A percentile compares a stretch with the other conserved stretches of the same genome.
Evolutionary conservation across 2,113 vertebrate species (phyloP).

Genomic region (Apaloderma vittatum): DNA sequence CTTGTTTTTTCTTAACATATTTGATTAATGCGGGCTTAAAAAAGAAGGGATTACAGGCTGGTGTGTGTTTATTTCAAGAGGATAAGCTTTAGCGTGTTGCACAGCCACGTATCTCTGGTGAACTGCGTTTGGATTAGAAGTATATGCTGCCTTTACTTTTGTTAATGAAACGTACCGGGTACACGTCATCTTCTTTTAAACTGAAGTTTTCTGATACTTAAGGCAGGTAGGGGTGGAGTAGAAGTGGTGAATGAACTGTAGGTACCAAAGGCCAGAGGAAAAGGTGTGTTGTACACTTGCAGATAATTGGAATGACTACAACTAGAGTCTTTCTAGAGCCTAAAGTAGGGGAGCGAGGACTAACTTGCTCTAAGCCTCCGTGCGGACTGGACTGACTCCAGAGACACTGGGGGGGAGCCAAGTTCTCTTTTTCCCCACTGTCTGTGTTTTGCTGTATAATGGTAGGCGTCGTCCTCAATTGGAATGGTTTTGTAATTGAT

Average conservation of each 20-base stretch:
- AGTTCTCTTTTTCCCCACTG: background rate
- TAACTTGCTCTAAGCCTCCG: background rate
- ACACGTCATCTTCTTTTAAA: background rate
- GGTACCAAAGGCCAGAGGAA: background rate
- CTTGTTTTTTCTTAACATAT: slow-evolving; percentile 70
- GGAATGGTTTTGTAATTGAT: background rate
- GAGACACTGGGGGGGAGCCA: background rate
- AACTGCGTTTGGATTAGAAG: slow-evolving; percentile 26
- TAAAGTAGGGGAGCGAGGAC: background rate
- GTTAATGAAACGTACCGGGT: background rate
- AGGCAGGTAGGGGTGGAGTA: background rate
- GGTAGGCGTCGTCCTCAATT: background rate
- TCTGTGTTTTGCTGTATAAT: background rate
- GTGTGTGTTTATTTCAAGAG: slow-evolving; percentile 65
- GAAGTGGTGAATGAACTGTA: background rate
- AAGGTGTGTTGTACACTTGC: background rate
- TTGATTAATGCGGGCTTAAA: slow-evolving; percentile 74
- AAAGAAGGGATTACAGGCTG: slow-evolving; percentile 72
- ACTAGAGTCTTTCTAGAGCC: background rate
- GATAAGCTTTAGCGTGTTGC: slow-evolving; percentile 34
- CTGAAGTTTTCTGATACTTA: background rate
- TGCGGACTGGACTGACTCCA: background rate
- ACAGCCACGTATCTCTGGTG: slow-evolving; percentile 52
- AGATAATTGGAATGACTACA: background rate
- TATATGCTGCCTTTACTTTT: background rate